phyloP scores from a whole-genome alignment of 1,140 invertebrate genomes.

The Hyphantria cunea region DNA sequence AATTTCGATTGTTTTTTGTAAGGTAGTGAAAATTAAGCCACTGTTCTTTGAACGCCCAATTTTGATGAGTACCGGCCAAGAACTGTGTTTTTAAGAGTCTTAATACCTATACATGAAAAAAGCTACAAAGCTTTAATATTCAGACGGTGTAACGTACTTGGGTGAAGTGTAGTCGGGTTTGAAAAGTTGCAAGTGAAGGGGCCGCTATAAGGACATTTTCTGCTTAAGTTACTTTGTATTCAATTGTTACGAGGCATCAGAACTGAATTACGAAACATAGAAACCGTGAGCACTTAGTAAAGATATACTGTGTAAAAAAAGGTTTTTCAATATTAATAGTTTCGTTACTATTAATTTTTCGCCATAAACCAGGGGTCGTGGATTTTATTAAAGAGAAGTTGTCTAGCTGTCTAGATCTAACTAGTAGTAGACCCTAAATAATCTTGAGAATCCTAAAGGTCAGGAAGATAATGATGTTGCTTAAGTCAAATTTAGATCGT shows the following conservation, averaged over 20 bases:
- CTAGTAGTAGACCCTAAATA: too few relatives aligned
- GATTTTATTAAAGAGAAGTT: too few relatives aligned
- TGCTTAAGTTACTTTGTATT: constrained; percentile 59
- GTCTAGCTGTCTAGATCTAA: too few relatives aligned
- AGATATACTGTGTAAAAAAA: too few relatives aligned
- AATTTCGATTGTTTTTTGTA: constrained; percentile 13
- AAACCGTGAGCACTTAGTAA: neutral
- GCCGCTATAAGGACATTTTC: constrained; percentile 47
- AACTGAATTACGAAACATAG: constrained; percentile 25
- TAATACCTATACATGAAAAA: constrained; percentile 51
- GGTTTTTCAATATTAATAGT: too few relatives aligned
- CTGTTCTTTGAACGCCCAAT: constrained; percentile 42
- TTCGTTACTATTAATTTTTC: too few relatives aligned
- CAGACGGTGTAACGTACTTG: constrained; percentile 55
- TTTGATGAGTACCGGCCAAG: constrained; percentile 51
- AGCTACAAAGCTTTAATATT: constrained; percentile 59
- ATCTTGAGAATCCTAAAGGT: too few relatives aligned
- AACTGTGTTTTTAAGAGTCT: constrained; percentile 51
- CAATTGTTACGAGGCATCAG: constrained; percentile 48
- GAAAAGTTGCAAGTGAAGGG: constrained; percentile 46
- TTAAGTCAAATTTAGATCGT: too few relatives aligned
- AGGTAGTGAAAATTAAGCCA: constrained; percentile 24
- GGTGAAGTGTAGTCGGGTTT: constrained; percentile 55
- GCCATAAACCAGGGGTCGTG: too few relatives aligned
- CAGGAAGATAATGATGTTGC: too few relatives aligned